Percentiles rank a stretch among this genome's conserved stretches.
Evolutionary conservation across 2,888 invertebrate genomes (phyloP).

Genomic region (Ophioninae sp.): DNA sequence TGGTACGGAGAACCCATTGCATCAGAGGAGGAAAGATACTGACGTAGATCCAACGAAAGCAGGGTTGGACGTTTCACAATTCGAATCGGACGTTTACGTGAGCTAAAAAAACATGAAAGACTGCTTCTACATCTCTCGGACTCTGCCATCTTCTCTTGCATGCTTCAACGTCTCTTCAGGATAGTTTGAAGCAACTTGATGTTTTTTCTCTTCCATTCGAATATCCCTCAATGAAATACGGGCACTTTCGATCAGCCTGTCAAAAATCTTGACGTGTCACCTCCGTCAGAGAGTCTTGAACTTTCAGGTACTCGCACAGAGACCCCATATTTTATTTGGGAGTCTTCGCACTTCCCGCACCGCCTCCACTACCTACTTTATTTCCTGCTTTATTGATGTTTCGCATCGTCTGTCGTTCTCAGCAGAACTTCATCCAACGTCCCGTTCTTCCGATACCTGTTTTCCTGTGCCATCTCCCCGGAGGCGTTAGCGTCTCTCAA

Average conservation of each 20-base stretch:
- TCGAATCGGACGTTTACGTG: slow-evolving; percentile 58
- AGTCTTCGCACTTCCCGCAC: not conserved
- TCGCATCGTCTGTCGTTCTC: slow-evolving; percentile 16
- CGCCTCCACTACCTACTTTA: not conserved
- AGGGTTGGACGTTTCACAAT: slow-evolving; percentile 65
- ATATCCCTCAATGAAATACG: slow-evolving; percentile 3
- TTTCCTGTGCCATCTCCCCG: slow-evolving; percentile 7
- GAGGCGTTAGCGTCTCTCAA: slow-evolving; percentile 55
- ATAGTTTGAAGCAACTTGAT: not conserved
- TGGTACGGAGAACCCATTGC: slow-evolving; percentile 21
- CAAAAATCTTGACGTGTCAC: not conserved
- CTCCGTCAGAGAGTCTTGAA: no score
- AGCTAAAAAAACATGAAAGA: slow-evolving; percentile 5
- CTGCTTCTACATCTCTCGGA: slow-evolving; percentile 10
- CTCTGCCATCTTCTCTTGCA: not conserved
- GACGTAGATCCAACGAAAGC: slow-evolving; percentile 16
- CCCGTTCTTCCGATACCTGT: slow-evolving; percentile 30
- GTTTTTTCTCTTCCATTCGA: not conserved
- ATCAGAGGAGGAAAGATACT: slow-evolving; percentile 41
- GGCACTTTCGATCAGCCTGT: not conserved
- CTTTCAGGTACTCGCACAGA: not conserved
- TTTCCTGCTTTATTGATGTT: slow-evolving; percentile 7
- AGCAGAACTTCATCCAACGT: not conserved
- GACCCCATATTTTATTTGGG: slow-evolving; percentile 6
- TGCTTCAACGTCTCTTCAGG: not conserved